Evolutionary conservation across 2,113 vertebrate genomes (phyloP), one percentile per base, ranked within the genome.

Genomic region (Sander lucioperca): DNA sequence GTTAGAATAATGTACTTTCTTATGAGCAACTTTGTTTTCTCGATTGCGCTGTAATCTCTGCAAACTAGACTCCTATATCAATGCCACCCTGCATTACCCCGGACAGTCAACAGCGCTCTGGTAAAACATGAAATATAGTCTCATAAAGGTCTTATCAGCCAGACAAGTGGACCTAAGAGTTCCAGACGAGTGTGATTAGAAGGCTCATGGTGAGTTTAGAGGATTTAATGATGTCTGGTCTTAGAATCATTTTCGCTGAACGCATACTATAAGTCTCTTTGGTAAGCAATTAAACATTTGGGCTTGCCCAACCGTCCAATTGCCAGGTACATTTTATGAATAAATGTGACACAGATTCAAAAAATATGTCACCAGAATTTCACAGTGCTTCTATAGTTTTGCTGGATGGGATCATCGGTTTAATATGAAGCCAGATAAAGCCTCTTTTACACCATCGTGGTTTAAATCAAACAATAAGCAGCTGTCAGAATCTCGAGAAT

Each of bases 61-160:
- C 63, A 50, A 79, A 80, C 39, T 84, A 86, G 82, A 86, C 85
- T 70, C 74, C 65, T 90, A 62, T 81, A 89, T 90, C 88, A 91
- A 61, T 86, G 87, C 85, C 82, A 73, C 30, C 75, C n/a, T 13
- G 67, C 74, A 78, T 89, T 88, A 89, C 68, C 53, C 62, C 68
- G 33, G 59, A 86, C 78, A 76, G 83, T 83, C 77, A 33, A 43
- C 74, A n/a, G 79, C 25, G 70, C 73, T 72, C 68, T 79, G 81
- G 76, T 88, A 78, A 91, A 90, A 85, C 80, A 80, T 84, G 77
- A 91, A 88, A 77, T 82, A 90, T 71, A 43, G 62, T 51, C 89
- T 85, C 86, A 75, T 81, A 80, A 88, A 91, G 75, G 87, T 86
- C 82, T 88, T 84, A 87, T 88, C 85, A 74, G 75, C 74, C 77